Percentiles rank a stretch among this genome's conserved stretches.
Evolutionary conservation across 2,888 invertebrate species (phyloP).

Genomic region (Epinotia brunnichana): DNA sequence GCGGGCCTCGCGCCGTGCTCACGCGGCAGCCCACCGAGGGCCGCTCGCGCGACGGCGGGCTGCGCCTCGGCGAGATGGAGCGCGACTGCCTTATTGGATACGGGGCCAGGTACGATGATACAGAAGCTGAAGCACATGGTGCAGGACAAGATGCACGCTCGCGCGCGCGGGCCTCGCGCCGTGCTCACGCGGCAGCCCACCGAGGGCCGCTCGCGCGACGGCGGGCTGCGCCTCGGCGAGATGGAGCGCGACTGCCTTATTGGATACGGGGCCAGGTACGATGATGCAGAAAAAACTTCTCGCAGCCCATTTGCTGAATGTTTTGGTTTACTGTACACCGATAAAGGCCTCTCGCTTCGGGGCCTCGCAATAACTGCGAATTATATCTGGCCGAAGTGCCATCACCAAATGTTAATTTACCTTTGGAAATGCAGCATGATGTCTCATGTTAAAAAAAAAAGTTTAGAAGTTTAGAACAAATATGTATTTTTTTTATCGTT

Average conservation of each 20-base stretch:
- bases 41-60: conserved; percentile 96
- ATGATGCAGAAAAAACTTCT: too few relatives aligned
- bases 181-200: conserved; percentile 99
- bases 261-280: conserved; percentile 97
- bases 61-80: conserved; percentile 99
- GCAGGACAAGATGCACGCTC: conserved; percentile 65
- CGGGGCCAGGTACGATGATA: conserved; percentile 88
- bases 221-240: conserved; percentile 98
- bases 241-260: conserved; percentile 99
- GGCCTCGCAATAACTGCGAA: too few relatives aligned
- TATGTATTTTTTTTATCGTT: too few relatives aligned
- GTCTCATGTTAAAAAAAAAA: too few relatives aligned
- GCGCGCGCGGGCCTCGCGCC: conserved; percentile 96
- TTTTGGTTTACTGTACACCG: too few relatives aligned
- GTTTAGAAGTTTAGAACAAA: too few relatives aligned
- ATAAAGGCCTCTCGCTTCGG: too few relatives aligned
- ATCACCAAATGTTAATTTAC: too few relatives aligned
- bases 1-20: conserved; percentile 97
- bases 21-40: conserved; percentile 99
- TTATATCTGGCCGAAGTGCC: too few relatives aligned
- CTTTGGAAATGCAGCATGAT: too few relatives aligned
- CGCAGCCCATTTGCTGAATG: too few relatives aligned
- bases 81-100: conserved; percentile 99
- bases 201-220: conserved; percentile 97
- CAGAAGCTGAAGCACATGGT: too few relatives aligned